Evolutionary conservation across 2,888 invertebrate species (phyloP).

Genomic region (Sipunculus nudus): DNA sequence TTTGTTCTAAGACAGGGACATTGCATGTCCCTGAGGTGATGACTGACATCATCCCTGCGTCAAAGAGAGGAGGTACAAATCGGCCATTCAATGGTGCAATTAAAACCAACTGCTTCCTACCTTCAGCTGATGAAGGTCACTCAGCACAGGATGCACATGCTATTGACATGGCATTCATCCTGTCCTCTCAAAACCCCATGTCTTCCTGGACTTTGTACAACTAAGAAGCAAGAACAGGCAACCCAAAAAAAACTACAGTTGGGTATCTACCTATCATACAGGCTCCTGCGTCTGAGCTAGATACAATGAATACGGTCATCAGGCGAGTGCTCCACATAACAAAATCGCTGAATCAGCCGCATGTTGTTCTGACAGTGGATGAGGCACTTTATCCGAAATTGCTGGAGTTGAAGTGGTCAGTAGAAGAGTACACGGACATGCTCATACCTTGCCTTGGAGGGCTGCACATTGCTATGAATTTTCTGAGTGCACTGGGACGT

Average conservation of each 20-base stretch:
- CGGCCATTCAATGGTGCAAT: no score
- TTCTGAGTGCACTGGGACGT: slow-evolving; percentile 15
- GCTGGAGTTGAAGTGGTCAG: slow-evolving; percentile 15
- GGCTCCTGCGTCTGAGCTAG: slow-evolving; percentile 21
- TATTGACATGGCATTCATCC: no score
- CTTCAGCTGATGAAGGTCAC: no score
- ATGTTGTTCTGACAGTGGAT: slow-evolving; percentile 8
- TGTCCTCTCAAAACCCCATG: no score
- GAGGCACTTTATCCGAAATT: slow-evolving; percentile 12
- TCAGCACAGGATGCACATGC: no score
- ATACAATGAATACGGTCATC: slow-evolving; percentile 20
- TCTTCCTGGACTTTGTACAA: no score
- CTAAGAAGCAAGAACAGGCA: no score
- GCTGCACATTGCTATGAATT: slow-evolving; percentile 24
- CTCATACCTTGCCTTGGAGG: slow-evolving; percentile 16
- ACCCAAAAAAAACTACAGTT: background rate
- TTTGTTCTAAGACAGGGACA: background rate
- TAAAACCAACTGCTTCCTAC: no score
- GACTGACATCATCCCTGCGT: no score
- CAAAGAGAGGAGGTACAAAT: no score
- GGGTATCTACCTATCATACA: background rate
- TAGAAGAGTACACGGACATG: slow-evolving; percentile 1
- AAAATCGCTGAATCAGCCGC: background rate
- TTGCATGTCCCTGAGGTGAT: background rate
- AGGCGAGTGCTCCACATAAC: background rate